phyloP scores from a whole-genome alignment of 2,797 vertebrate species.

The Synaphobranchus kaupii region DNA sequence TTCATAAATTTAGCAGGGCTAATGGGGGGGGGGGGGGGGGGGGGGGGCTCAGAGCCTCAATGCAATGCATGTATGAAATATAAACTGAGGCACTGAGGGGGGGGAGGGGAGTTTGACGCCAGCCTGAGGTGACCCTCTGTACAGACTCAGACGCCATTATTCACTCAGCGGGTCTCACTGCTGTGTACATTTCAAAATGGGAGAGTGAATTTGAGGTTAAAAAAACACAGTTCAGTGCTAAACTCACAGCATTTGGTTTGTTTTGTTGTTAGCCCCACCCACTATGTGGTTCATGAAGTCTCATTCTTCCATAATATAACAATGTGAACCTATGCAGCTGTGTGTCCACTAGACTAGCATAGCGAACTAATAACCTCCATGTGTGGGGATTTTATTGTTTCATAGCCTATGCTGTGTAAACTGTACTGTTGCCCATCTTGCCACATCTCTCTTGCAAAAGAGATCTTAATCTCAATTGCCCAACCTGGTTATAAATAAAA shows the following conservation, averaged over 20 bases:
- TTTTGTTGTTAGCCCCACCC: not conserved
- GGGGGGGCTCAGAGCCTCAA: not conserved
- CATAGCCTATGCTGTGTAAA: too few species aligned
- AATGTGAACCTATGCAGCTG: not conserved
- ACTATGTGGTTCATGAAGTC: not conserved
- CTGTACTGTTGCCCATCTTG: not conserved
- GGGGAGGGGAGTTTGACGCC: not conserved
- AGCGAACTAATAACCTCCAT: slow-evolving; percentile 6
- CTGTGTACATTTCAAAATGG: not conserved
- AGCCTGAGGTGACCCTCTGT: not conserved
- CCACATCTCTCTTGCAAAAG: not conserved
- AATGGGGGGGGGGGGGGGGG: not conserved
- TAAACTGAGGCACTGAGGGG: not conserved
- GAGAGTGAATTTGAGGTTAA: not conserved
- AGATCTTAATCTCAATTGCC: not conserved
- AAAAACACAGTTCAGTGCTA: not conserved
- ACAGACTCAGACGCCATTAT: not conserved
- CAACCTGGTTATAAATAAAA: not conserved
- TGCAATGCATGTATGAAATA: not conserved
- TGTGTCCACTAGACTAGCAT: not conserved
- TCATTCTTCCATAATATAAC: not conserved
- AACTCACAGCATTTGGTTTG: not conserved
- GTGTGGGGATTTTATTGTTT: not conserved
- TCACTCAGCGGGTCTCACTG: not conserved
- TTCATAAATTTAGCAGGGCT: not conserved